A percentile compares a stretch with the other conserved stretches of the same genome.
phyloP scores from a whole-genome alignment of 2,113 vertebrate species.

The Saccopteryx leptura region DNA sequence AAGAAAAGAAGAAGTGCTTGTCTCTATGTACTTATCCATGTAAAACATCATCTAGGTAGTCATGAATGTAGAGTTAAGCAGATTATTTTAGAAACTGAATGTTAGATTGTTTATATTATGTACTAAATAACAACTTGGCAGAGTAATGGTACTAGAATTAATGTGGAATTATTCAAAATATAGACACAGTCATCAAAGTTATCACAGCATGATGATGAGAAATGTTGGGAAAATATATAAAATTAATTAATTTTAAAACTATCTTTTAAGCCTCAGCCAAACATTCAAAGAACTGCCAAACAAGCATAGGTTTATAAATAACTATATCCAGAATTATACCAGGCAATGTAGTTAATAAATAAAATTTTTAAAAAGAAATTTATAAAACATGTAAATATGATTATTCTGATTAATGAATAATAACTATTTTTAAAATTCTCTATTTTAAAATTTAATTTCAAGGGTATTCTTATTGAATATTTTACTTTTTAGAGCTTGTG shows the following conservation, averaged over 20 bases:
- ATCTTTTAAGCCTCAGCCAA: not conserved
- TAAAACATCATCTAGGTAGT: not conserved
- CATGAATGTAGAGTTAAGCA: not conserved
- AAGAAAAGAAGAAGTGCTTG: not conserved
- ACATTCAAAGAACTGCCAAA: not conserved
- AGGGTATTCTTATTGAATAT: not conserved
- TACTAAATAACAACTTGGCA: not conserved
- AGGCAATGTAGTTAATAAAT: not conserved
- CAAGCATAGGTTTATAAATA: not conserved
- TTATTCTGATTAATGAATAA: not conserved
- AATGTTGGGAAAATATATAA: not conserved
- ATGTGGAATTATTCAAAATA: not conserved
- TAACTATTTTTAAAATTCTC: not conserved
- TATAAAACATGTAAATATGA: not conserved
- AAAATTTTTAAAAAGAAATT: not conserved
- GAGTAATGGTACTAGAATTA: not conserved
- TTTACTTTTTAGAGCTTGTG: not conserved
- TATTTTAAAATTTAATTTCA: conserved; percentile 40
- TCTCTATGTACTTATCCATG: not conserved
- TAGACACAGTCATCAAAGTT: not conserved
- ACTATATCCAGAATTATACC: not conserved
- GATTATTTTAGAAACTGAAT: not conserved
- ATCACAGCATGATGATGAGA: not conserved
- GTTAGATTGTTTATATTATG: not conserved
- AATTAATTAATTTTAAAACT: not conserved